Evolutionary conservation across 1,140 invertebrate genomes (phyloP).

Genomic region (Psilanteris sp.): DNA sequence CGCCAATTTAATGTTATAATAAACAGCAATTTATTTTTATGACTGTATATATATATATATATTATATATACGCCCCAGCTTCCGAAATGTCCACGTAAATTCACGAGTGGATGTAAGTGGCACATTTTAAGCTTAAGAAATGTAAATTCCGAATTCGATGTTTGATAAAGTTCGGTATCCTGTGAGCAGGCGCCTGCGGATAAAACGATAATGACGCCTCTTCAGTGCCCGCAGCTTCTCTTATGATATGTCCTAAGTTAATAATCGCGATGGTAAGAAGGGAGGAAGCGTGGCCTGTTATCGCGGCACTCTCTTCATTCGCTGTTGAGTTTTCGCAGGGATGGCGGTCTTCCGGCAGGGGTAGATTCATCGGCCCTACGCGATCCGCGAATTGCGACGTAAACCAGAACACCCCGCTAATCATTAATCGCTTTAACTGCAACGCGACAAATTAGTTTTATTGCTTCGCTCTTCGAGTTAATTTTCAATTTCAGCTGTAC

Average conservation of each 20-base stretch:
- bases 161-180: conserved; percentile 29
- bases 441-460: conserved; percentile 33
- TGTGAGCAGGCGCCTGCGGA: conserved; percentile 38
- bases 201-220: conserved; percentile 40
- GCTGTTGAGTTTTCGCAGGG: conserved; percentile 35
- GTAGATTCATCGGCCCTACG: conserved; percentile 21
- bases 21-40: too few relatives aligned
- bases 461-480: background rate
- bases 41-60: too few relatives aligned
- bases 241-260: conserved; percentile 52
- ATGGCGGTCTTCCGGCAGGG: conserved; percentile 27
- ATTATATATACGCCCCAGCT: conserved; percentile 15
- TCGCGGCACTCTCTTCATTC: conserved; percentile 33
- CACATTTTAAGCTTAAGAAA: conserved; percentile 21
- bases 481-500: background rate
- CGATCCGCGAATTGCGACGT: conserved; percentile 11
- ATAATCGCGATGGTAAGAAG: conserved; percentile 62
- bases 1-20: too few relatives aligned
- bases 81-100: conserved; percentile 26
- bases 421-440: conserved; percentile 26
- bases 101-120: conserved; percentile 41
- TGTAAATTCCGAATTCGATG: conserved; percentile 31
- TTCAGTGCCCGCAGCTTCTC: conserved; percentile 26
- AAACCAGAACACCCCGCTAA: conserved; percentile 53
- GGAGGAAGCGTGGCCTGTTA: conserved; percentile 44